phyloP scores from a whole-genome alignment of 2,797 vertebrate genomes.

The Pitangus sulphuratus region DNA sequence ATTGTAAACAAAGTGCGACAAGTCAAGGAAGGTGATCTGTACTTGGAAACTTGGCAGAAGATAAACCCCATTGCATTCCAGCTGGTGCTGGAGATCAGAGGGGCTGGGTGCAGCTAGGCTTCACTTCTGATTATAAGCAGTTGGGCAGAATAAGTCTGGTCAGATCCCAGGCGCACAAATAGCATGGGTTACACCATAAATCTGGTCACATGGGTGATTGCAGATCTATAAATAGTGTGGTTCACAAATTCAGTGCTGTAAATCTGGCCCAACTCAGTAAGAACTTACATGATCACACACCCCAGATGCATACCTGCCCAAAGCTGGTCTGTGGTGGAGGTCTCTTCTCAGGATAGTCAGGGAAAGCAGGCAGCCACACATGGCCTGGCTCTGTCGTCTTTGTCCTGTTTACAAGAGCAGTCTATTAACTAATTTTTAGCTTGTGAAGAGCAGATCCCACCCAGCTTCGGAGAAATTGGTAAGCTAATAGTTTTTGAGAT shows the following conservation, averaged over 20 bases:
- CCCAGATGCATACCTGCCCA: too few relatives aligned
- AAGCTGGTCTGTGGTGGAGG: not conserved
- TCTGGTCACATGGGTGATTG: rapidly evolving
- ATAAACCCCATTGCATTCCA: not conserved
- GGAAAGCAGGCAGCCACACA: not conserved
- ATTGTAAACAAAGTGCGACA: not conserved
- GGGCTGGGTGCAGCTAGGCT: not conserved
- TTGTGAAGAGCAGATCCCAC: not conserved
- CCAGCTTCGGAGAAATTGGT: not conserved
- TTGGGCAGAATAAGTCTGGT: not conserved
- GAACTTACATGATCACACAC: rapidly evolving
- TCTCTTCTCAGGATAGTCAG: not conserved
- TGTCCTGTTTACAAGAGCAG: not conserved
- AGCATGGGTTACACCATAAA: not conserved
- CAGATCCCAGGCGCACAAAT: not conserved
- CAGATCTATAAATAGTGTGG: rapidly evolving
- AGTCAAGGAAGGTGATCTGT: not conserved
- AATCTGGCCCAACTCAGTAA: rapidly evolving
- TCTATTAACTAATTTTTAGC: not conserved
- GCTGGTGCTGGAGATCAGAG: not conserved
- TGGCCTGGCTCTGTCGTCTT: not conserved
- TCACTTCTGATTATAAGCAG: not conserved
- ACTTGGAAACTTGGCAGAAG: not conserved
- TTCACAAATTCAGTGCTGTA: not conserved
- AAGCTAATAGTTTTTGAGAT: not conserved